Evolutionary conservation across 2,797 vertebrate genomes (phyloP).

Genomic region (Carapus acus): DNA sequence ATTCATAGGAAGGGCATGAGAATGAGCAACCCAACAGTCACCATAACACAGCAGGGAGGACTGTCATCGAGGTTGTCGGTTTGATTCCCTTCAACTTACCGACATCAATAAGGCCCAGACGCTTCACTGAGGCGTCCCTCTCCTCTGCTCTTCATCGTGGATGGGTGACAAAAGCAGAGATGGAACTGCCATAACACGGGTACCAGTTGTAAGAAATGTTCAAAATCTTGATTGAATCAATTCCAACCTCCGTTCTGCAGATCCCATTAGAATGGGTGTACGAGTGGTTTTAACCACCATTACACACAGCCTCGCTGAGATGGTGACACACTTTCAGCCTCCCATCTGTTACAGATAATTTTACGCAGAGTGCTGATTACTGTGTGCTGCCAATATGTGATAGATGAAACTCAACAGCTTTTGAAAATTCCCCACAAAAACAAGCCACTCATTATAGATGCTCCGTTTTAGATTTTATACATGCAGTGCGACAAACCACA

Average conservation of each 20-base stretch:
- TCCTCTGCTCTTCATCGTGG: no score
- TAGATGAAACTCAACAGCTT: conserved; percentile 18
- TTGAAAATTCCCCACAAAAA: conserved; percentile 13
- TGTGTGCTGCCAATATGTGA: conserved; percentile 27
- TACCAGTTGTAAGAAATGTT: no score
- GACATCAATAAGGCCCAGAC: no score
- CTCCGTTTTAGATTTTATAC: neutral
- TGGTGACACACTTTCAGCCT: conserved; percentile 37
- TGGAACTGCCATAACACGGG: no score
- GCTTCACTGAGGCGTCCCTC: no score
- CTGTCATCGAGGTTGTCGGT: no score
- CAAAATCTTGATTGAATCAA: neutral
- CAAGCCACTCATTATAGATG: conserved; percentile 5
- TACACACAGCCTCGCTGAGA: conserved; percentile 13
- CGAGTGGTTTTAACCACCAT: conserved; percentile 21
- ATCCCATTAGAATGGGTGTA: neutral
- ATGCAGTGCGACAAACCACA: conserved; percentile 36
- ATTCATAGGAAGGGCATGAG: no score
- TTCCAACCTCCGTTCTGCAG: neutral
- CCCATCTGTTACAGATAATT: conserved; percentile 50
- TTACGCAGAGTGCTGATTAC: conserved; percentile 37
- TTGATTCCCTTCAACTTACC: no score
- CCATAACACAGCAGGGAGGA: no score
- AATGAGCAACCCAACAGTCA: no score
- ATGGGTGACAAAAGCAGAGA: no score